Conservation (phyloP, 2,113 vertebrate species). For the Pandion haliaetus region DNA sequence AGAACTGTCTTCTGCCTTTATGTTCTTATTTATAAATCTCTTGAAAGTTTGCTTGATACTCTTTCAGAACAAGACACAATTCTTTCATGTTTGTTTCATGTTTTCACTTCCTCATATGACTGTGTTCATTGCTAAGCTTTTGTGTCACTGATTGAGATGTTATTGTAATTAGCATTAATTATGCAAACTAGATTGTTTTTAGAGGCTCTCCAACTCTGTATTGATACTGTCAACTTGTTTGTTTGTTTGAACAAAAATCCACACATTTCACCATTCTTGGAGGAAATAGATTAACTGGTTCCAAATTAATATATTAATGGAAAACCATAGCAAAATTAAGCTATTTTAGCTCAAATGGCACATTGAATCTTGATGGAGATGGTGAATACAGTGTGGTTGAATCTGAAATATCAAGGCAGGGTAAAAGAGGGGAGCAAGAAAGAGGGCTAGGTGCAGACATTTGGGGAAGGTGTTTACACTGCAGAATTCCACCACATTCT, state of each 20-base stretch:
- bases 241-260: constrained; percentile 42
- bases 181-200: constrained; percentile 58
- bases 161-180: constrained; percentile 69
- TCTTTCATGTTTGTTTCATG: constrained; percentile 42
- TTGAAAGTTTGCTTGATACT: constrained; percentile 35
- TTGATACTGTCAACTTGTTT: constrained; percentile 53
- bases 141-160: constrained; percentile 60
- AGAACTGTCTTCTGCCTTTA: neutral
- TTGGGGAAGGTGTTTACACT: neutral
- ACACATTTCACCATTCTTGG: neutral
- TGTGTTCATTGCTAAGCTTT: constrained; percentile 52
- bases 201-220: constrained; percentile 36
- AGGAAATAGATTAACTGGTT: neutral
- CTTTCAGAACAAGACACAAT: neutral
- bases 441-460: neutral
- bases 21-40: neutral
- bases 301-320: neutral
- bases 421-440: neutral
- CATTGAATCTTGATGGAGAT: neutral
- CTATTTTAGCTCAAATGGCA: neutral
- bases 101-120: constrained; percentile 53
- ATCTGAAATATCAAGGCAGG: neutral
- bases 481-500: neutral
- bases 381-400: neutral
- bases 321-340: neutral